Percentiles rank a stretch among this genome's conserved stretches.
These are phyloP conservation scores for Amphiura filiformis DNA, from an alignment of 35 echinoderm and acorn worm species.

Conservation along the genomic window DNA sequence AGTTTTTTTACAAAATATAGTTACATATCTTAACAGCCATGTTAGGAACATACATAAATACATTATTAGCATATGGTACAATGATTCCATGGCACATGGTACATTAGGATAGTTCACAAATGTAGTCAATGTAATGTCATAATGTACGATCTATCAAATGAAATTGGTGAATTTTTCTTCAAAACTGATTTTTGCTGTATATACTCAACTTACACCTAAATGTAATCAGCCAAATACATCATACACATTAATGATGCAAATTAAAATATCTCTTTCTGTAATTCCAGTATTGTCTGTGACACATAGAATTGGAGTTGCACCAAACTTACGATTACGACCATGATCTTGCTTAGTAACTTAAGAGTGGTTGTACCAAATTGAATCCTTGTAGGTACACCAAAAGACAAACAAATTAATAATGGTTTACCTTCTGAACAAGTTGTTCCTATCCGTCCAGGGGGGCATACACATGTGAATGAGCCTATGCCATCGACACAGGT, in stretches of 20 bases:
- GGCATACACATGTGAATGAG: constrained; percentile 74
- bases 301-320: not conserved
- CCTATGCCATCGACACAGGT: constrained; percentile 88
- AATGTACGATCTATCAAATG: too few relatives aligned
- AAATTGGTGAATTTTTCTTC: too few relatives aligned
- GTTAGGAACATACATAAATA: too few relatives aligned
- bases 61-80: too few relatives aligned
- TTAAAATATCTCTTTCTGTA: not conserved
- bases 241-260: not conserved
- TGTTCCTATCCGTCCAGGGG: constrained; percentile 63
- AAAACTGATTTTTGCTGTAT: too few relatives aligned
- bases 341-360: not conserved
- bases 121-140: too few relatives aligned
- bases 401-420: not conserved
- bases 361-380: not conserved
- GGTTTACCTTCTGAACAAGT: constrained; percentile 69
- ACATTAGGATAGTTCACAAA: too few relatives aligned
- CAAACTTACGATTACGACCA: not conserved
- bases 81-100: too few relatives aligned
- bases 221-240: not conserved
- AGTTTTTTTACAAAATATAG: too few relatives aligned
- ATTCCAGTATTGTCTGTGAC: not conserved
- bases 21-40: too few relatives aligned
- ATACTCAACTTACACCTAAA: too few relatives aligned
- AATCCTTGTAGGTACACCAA: too few relatives aligned